Conservation (phyloP, 2,113 vertebrate species). For the Aptenodytes forsteri region DNA sequence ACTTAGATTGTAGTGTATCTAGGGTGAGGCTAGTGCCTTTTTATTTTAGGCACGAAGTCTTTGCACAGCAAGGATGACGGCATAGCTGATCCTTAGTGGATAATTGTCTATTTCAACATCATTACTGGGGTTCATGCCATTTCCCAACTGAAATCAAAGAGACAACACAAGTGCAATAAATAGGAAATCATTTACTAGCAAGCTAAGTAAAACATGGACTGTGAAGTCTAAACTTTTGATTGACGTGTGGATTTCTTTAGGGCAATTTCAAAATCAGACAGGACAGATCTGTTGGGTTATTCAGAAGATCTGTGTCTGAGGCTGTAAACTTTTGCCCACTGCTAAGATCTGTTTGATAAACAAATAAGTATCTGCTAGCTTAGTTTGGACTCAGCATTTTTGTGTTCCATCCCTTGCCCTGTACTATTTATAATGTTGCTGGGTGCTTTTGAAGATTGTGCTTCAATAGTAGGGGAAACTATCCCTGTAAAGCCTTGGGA, state of each 20-base stretch:
- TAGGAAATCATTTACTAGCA: not conserved
- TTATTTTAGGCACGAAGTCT: not conserved
- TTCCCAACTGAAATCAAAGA: not conserved
- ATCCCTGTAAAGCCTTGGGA: not conserved
- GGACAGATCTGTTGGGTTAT: not conserved
- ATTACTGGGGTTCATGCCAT: not conserved
- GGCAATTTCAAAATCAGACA: not conserved
- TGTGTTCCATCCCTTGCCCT: not conserved
- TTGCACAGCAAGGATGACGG: not conserved
- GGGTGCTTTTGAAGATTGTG: not conserved
- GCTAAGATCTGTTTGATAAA: not conserved
- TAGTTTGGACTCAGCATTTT: not conserved
- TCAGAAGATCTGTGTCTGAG: not conserved
- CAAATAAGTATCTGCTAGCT: not conserved
- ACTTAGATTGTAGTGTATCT: not conserved
- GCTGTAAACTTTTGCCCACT: not conserved
- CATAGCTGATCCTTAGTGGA: not conserved
- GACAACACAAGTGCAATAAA: not conserved
- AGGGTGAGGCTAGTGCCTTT: not conserved
- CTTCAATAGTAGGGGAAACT: not conserved
- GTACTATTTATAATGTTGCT: not conserved
- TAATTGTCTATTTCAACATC: not conserved
- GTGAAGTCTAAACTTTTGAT: not conserved
- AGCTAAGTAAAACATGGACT: not conserved
- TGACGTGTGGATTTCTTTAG: not conserved